These are phyloP conservation scores for Ylistrum balloti DNA, from an alignment of 1,140 invertebrate species.

Conservation along the genomic window DNA sequence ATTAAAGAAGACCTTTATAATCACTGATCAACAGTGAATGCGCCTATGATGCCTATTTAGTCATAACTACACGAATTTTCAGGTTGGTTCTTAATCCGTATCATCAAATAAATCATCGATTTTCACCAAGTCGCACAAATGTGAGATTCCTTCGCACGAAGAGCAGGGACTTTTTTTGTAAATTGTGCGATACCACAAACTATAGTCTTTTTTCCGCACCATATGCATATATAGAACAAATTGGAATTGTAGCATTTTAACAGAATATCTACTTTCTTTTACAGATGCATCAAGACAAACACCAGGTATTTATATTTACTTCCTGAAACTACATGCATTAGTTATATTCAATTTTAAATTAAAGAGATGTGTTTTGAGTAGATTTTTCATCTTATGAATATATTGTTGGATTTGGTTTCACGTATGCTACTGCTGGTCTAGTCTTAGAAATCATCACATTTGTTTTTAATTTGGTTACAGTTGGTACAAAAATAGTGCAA, in stretches of 20 bases:
- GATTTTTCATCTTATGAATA: not conserved
- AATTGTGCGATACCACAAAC: too few species aligned
- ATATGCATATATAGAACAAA: too few species aligned
- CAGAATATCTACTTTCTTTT: not conserved
- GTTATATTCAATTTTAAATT: not conserved
- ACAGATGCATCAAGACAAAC: not conserved
- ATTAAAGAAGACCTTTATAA: too few species aligned
- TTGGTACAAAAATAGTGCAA: slow-evolving; percentile 27
- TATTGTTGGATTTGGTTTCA: slow-evolving; percentile 12
- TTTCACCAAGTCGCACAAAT: too few species aligned
- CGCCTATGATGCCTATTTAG: too few species aligned
- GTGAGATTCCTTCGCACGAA: too few species aligned
- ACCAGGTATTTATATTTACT: not conserved
- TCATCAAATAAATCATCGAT: too few species aligned
- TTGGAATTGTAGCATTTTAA: not conserved
- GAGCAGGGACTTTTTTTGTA: too few species aligned
- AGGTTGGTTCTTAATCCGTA: too few species aligned
- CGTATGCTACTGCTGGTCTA: not conserved
- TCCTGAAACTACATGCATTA: not conserved
- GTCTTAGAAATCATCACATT: slow-evolving; percentile 4
- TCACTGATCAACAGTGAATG: too few species aligned
- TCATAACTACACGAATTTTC: too few species aligned
- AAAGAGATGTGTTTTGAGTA: not conserved
- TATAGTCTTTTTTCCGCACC: too few species aligned
- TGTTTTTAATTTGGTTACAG: slow-evolving; percentile 17